Conservation (phyloP, 2,113 vertebrate species). For the Triplophysa dalaica region DNA sequence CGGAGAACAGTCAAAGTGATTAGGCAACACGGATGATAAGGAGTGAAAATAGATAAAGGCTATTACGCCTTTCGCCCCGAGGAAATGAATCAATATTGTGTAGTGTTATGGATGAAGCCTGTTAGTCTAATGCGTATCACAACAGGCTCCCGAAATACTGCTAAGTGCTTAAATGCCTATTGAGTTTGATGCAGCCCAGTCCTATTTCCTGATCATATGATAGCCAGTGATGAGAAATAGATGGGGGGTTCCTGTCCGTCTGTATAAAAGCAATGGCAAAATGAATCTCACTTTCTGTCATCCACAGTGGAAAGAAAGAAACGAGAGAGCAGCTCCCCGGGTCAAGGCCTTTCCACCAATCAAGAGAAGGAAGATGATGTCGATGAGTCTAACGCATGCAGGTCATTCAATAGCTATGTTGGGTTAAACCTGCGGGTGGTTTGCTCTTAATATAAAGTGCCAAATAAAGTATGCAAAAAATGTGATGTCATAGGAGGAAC, state of each 20-base stretch:
- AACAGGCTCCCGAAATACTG: slow-evolving; percentile 49
- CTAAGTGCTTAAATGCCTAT: slow-evolving; percentile 48
- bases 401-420: slow-evolving; percentile 15
- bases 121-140: slow-evolving; percentile 50
- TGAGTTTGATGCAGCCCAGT: slow-evolving; percentile 47
- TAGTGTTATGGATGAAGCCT: slow-evolving; percentile 45
- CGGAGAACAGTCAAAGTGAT: slow-evolving; percentile 26
- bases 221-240: slow-evolving; percentile 37
- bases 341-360: neutral
- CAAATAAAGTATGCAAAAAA: neutral
- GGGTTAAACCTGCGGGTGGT: neutral
- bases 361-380: slow-evolving; percentile 2
- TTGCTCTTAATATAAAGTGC: neutral
- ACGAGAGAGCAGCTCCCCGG: slow-evolving; percentile 55
- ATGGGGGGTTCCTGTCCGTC: slow-evolving; percentile 44
- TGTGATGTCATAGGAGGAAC: neutral
- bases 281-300: slow-evolving; percentile 43
- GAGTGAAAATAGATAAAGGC: slow-evolving; percentile 32
- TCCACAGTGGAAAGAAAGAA: slow-evolving; percentile 24
- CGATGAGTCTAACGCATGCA: neutral
- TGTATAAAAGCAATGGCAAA: slow-evolving; percentile 46
- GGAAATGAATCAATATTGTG: slow-evolving; percentile 52
- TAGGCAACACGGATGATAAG: slow-evolving; percentile 28
- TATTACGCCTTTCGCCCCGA: slow-evolving; percentile 29
- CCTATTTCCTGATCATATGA: slow-evolving; percentile 50